These are phyloP conservation scores for Sitobion miscanthi DNA, from an alignment of 1,140 invertebrate species.

Conservation along the genomic window DNA sequence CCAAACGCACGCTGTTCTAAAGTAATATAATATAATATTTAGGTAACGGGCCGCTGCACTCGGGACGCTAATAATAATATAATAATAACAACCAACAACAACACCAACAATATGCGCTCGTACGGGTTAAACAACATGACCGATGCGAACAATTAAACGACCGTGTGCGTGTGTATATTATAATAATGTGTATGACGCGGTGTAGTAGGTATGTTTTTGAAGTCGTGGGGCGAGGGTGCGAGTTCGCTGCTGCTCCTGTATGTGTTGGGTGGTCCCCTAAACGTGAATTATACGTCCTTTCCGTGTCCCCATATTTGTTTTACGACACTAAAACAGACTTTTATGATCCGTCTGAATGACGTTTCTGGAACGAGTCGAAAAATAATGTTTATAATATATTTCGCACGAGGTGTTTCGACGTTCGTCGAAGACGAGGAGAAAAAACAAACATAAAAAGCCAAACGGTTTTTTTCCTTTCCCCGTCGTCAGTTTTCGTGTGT, in stretches of 20 bases:
- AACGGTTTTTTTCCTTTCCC: background rate
- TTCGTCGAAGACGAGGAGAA: background rate
- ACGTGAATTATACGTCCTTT: constrained; percentile 43
- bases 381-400: background rate
- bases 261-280: constrained; percentile 49
- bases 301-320: constrained; percentile 46
- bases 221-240: background rate
- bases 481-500: background rate
- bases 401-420: constrained; percentile 33
- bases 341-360: constrained; percentile 49
- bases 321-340: constrained; percentile 49
- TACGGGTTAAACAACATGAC: background rate
- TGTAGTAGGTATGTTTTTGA: constrained; percentile 5
- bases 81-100: background rate
- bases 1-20: background rate
- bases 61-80: background rate
- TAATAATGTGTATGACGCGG: background rate
- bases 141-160: background rate
- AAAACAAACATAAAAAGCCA: background rate
- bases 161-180: background rate
- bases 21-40: background rate
- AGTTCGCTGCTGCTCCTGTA: background rate
- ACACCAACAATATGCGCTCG: background rate
- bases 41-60: background rate
- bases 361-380: background rate